Evolutionary conservation across 2,113 vertebrate genomes (phyloP).

Genomic region (Pachycephala philippinensis): DNA sequence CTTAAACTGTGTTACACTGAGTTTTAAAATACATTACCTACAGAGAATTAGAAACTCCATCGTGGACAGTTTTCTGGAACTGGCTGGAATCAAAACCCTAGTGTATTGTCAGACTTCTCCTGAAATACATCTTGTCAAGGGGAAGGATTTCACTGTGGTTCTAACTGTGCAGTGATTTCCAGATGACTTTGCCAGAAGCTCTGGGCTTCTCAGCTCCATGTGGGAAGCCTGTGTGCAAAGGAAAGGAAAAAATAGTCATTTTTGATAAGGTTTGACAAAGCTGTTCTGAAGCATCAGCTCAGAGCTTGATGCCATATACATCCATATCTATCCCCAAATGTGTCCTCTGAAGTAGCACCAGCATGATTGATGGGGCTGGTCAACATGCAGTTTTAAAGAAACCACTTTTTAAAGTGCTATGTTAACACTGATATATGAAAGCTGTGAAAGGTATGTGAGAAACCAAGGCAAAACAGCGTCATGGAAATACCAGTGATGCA

Average conservation of each 20-base stretch:
- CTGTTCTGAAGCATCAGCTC: not conserved
- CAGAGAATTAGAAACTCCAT: not conserved
- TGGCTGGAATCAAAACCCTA: not conserved
- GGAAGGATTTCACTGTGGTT: not conserved
- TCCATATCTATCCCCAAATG: not conserved
- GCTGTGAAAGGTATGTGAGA: not conserved
- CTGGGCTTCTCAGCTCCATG: not conserved
- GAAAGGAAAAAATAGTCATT: not conserved
- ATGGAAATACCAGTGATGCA: not conserved
- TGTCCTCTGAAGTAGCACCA: not conserved
- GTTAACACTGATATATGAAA: not conserved
- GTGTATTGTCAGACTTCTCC: not conserved
- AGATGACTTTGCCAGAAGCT: not conserved
- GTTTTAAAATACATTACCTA: not conserved
- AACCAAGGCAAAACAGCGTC: not conserved
- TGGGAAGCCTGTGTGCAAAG: not conserved
- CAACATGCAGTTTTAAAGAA: not conserved
- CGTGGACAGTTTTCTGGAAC: not conserved
- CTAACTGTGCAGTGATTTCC: not conserved
- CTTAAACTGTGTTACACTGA: not conserved
- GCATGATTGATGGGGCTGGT: not conserved
- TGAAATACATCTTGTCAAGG: not conserved
- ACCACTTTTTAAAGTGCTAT: fast-evolving
- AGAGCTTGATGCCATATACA: not conserved
- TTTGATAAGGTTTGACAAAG: not conserved